These are phyloP conservation scores for Pogonophryne albipinna DNA, from an alignment of 2,797 vertebrate genomes.

Conservation along the genomic window DNA sequence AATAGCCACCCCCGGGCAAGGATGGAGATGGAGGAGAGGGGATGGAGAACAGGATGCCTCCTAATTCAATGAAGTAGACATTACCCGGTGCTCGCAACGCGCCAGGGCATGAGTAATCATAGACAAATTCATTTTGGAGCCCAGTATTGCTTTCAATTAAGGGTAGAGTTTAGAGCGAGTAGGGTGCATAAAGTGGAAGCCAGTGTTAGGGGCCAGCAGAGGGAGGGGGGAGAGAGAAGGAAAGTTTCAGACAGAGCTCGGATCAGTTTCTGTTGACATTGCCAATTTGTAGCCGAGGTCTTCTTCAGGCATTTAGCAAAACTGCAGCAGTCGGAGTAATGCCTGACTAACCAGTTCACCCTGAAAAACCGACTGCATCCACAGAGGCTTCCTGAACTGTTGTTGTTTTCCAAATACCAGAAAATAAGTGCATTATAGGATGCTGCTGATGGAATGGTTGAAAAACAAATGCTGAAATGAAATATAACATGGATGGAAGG, in stretches of 20 bases:
- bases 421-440: background rate
- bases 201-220: conserved; percentile 37
- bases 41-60: conserved; percentile 83
- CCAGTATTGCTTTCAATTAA: conserved; percentile 96
- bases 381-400: conserved; percentile 1
- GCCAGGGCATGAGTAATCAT: conserved; percentile 88
- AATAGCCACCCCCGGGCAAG: conserved; percentile 86
- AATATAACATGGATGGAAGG: background rate
- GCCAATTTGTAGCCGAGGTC: conserved; percentile 35
- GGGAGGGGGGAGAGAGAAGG: conserved; percentile 12
- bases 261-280: conserved; percentile 60
- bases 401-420: conserved; percentile 21
- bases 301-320: conserved; percentile 31
- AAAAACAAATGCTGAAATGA: background rate
- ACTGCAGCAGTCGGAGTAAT: background rate
- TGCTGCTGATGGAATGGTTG: conserved; percentile 3
- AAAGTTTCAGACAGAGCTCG: conserved; percentile 21
- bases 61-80: conserved; percentile 90
- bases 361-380: conserved; percentile 17
- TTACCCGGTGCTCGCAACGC: conserved; percentile 84
- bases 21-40: conserved; percentile 62
- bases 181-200: conserved; percentile 47
- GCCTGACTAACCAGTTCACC: conserved; percentile 8
- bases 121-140: conserved; percentile 94
- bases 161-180: conserved; percentile 81